phyloP scores from a whole-genome alignment of 2,888 invertebrate species.

The Drosophila anceps region DNA sequence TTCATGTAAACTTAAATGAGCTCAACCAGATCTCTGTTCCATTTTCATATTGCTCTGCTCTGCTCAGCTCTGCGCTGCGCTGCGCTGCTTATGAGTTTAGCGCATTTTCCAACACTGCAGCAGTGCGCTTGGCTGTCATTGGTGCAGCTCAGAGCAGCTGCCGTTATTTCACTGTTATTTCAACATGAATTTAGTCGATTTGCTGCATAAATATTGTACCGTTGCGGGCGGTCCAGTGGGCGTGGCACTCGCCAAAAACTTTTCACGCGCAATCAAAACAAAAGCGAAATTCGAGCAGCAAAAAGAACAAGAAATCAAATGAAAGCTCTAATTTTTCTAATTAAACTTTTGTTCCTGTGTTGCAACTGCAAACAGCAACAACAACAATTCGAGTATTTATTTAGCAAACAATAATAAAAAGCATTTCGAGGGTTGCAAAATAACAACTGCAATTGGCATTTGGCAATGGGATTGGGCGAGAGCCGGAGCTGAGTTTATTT shows the following conservation, averaged over 20 bases:
- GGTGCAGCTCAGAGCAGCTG: constrained; percentile 31
- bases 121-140: constrained; percentile 32
- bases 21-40: constrained; percentile 41
- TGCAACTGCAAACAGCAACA: constrained; percentile 29
- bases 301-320: not conserved
- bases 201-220: constrained; percentile 80
- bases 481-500: constrained; percentile 21
- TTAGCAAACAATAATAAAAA: constrained; percentile 61
- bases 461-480: constrained; percentile 48
- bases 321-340: constrained; percentile 18
- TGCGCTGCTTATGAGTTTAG: constrained; percentile 70
- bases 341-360: constrained; percentile 9
- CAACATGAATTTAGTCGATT: constrained; percentile 84
- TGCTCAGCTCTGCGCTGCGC: constrained; percentile 50
- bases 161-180: constrained; percentile 67
- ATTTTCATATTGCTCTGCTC: not conserved
- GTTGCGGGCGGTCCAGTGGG: not conserved
- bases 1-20: constrained; percentile 68
- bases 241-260: constrained; percentile 43
- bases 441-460: constrained; percentile 57
- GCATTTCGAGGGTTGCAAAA: constrained; percentile 41
- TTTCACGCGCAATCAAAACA: constrained; percentile 60
- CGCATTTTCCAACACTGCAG: constrained; percentile 56
- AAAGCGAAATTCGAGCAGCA: constrained; percentile 32
- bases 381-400: constrained; percentile 59